Percentiles rank a stretch among this genome's conserved stretches.
These are phyloP conservation scores for Dugesia japonica DNA, from an alignment of 2,888 invertebrate genomes.

Conservation along the genomic window DNA sequence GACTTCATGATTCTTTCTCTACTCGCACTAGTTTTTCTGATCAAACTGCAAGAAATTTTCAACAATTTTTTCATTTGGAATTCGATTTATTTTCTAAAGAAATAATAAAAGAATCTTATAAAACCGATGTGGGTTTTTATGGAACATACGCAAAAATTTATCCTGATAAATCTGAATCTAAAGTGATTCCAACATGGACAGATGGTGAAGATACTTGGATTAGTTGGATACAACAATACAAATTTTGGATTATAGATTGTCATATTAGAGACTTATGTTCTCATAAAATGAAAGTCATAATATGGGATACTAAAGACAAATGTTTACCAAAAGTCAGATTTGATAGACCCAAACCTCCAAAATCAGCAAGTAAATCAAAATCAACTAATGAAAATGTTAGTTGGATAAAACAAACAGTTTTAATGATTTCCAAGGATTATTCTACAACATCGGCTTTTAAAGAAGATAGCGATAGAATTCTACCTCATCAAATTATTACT, in stretches of 20 bases:
- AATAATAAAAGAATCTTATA: conserved; percentile 38
- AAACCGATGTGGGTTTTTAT: conserved; percentile 44
- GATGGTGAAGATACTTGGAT: conserved; percentile 44
- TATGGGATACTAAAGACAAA: conserved; percentile 47
- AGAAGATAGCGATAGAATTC: neutral
- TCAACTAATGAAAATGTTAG: neutral
- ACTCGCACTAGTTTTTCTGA: neutral
- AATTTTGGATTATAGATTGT: conserved; percentile 42
- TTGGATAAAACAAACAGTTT: neutral
- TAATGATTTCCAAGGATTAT: neutral
- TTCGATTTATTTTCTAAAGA: neutral
- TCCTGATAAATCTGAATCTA: conserved; percentile 42
- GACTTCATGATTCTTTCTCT: neutral
- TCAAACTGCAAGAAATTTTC: neutral
- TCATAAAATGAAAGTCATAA: conserved; percentile 42
- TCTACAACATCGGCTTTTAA: neutral
- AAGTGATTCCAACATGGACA: conserved; percentile 44
- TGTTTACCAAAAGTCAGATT: conserved; percentile 42
- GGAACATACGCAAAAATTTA: conserved; percentile 45
- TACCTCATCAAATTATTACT: neutral
- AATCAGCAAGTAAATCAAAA: neutral
- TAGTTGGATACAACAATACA: conserved; percentile 39
- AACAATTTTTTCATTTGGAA: neutral
- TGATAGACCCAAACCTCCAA: conserved; percentile 39
- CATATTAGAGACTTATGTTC: conserved; percentile 42